Conservation (phyloP, 2,797 vertebrate species). For the Tokudaia muenninki region DNA sequence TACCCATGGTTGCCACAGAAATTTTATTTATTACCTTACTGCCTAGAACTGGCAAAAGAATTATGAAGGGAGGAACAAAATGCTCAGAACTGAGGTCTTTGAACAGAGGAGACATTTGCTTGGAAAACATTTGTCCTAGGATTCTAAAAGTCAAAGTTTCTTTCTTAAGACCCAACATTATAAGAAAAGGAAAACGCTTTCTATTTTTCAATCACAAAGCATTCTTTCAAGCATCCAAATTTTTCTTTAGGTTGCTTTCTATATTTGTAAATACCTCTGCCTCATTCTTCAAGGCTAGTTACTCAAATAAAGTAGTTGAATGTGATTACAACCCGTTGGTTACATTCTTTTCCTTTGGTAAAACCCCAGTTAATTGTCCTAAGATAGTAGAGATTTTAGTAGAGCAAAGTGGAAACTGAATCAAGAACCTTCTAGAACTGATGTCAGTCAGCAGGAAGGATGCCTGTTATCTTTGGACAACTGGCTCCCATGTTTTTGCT, state of each 20-base stretch:
- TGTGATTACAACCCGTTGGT: conserved; percentile 13
- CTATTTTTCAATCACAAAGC: conserved; percentile 3
- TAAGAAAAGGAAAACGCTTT: conserved; percentile 1
- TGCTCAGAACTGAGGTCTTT: background rate
- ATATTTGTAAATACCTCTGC: background rate
- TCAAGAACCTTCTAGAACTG: background rate
- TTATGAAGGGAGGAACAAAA: background rate
- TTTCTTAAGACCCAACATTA: background rate
- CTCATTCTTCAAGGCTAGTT: background rate
- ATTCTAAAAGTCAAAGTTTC: background rate
- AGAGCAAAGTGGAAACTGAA: conserved; percentile 30
- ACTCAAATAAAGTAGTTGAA: conserved; percentile 7
- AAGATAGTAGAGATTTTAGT: background rate
- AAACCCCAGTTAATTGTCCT: background rate
- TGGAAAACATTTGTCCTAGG: background rate
- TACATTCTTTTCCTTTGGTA: conserved; percentile 38
- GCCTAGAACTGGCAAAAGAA: background rate
- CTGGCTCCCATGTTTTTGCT: background rate
- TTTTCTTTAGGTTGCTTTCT: conserved; percentile 23
- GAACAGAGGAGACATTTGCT: background rate
- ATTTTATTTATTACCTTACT: conserved; percentile 28
- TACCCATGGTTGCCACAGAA: background rate
- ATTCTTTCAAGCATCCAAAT: conserved; percentile 41
- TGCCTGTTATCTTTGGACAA: background rate
- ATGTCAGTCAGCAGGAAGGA: background rate